phyloP scores from a whole-genome alignment of 2,888 invertebrate genomes.

The Eupithecia pulchellata region DNA sequence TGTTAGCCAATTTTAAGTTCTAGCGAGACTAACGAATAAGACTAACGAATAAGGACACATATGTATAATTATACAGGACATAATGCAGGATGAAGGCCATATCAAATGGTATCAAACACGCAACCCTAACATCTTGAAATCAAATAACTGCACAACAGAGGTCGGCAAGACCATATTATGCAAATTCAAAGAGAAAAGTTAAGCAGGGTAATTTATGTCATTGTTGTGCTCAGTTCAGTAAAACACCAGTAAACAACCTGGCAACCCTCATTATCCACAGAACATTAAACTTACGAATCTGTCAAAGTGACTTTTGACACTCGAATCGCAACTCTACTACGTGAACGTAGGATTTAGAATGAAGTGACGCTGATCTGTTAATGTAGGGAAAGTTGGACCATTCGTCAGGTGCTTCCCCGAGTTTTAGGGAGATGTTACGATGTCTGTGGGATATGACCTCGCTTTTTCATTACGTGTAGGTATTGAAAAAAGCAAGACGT shows the following conservation, averaged over 20 bases:
- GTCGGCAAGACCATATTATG: background rate
- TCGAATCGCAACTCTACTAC: slow-evolving; percentile 12
- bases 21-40: no score
- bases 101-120: no score
- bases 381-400: slow-evolving; percentile 27
- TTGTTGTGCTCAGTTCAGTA: slow-evolving; percentile 14
- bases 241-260: slow-evolving; percentile 34
- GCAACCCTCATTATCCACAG: slow-evolving; percentile 39
- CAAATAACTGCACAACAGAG: background rate
- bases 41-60: no score
- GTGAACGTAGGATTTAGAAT: slow-evolving; percentile 10
- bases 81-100: no score
- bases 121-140: background rate
- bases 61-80: no score
- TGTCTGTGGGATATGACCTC: slow-evolving; percentile 10
- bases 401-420: slow-evolving; percentile 30
- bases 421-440: slow-evolving; percentile 25
- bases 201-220: slow-evolving; percentile 19
- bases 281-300: slow-evolving; percentile 40
- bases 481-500: background rate
- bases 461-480: background rate
- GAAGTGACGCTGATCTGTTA: slow-evolving; percentile 10
- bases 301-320: slow-evolving; percentile 27
- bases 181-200: slow-evolving; percentile 10
- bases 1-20: no score